Conservation (phyloP, 2,797 vertebrate genomes). For the Fistularia commersonii region DNA sequence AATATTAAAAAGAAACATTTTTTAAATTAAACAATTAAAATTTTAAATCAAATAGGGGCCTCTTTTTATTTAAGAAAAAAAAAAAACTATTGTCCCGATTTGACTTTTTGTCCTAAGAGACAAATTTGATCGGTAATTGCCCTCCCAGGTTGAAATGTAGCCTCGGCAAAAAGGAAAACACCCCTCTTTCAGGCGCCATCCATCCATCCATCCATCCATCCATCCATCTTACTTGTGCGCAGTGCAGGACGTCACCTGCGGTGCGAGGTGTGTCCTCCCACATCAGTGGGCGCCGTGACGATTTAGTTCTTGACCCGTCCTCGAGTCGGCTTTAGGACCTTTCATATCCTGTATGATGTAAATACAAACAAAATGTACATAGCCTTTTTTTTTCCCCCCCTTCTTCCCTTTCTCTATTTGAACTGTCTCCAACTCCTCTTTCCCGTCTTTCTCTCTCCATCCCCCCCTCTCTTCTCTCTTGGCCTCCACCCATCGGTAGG, state of each 20-base stretch:
- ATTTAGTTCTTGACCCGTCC: constrained; percentile 42
- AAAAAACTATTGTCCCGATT: too few species aligned
- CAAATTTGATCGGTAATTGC: too few species aligned
- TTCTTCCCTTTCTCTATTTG: constrained; percentile 18
- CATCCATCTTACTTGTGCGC: constrained; percentile 5
- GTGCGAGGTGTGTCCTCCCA: constrained; percentile 40
- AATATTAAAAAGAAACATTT: too few species aligned
- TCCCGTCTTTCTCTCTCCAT: constrained; percentile 11
- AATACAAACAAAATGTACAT: constrained; percentile 76
- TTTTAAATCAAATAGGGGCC: too few species aligned
- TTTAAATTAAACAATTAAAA: too few species aligned
- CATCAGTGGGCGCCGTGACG: constrained; percentile 64
- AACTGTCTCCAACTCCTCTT: constrained; percentile 8
- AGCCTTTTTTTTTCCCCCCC: constrained; percentile 52
- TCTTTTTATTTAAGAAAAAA: too few species aligned
- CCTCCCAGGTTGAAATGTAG: too few species aligned
- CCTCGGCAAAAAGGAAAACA: too few species aligned
- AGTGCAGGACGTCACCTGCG: constrained; percentile 46
- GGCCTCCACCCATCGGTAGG: constrained; percentile 35
- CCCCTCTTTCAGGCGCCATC: not conserved
- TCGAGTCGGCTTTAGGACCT: constrained; percentile 35
- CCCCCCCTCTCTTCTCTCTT: constrained; percentile 24
- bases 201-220: too few species aligned
- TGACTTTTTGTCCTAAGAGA: too few species aligned
- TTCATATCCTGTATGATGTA: constrained; percentile 74